These are phyloP conservation scores for Zosterops pallidus DNA, from an alignment of 2,113 vertebrate genomes.

Conservation along the genomic window DNA sequence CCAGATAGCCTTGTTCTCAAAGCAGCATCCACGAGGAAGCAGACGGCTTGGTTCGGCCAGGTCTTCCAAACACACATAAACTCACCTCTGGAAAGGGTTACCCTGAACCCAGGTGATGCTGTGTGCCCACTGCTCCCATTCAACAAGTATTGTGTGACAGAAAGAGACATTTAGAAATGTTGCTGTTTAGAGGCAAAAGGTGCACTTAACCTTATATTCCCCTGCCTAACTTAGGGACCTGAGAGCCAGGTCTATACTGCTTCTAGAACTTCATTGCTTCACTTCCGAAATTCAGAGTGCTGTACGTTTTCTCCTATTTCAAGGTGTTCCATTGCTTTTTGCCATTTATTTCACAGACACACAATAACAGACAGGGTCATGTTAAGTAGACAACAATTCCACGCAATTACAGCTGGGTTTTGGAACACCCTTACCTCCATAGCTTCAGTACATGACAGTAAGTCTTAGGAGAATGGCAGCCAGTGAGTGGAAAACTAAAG, in stretches of 20 bases:
- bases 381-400: neutral
- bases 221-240: neutral
- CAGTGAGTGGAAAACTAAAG: neutral
- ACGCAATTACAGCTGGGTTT: neutral
- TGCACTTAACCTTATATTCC: neutral
- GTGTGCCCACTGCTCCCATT: neutral
- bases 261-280: neutral
- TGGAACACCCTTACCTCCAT: neutral
- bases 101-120: neutral
- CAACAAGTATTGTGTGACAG: neutral
- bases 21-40: neutral
- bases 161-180: neutral
- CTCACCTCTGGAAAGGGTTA: neutral
- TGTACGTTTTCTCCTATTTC: neutral
- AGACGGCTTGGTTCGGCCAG: neutral
- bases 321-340: neutral
- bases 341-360: neutral
- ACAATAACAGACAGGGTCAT: neutral
- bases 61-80: neutral
- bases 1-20: neutral
- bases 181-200: neutral
- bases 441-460: neutral
- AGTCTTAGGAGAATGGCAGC: neutral
- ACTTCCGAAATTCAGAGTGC: neutral
- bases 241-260: neutral